Conservation (phyloP, 2,888 invertebrate species). For the Monopis laevigella region DNA sequence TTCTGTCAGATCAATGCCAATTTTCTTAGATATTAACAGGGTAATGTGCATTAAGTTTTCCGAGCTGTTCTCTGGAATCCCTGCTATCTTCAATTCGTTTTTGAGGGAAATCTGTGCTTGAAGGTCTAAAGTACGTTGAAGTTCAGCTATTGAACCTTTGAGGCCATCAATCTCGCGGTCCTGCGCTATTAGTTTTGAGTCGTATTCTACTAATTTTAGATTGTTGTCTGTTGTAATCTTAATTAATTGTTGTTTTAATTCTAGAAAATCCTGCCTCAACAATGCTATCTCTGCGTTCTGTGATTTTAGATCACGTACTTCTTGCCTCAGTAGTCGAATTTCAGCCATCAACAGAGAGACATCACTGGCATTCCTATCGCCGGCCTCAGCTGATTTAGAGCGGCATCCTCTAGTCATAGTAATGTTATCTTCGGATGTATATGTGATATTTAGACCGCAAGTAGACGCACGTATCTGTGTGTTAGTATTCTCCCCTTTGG, state of each 20-base stretch:
- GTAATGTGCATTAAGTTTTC: constrained; percentile 9
- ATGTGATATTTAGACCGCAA: background rate
- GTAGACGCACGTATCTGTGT: background rate
- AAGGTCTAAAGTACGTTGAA: constrained; percentile 15
- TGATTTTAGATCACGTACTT: background rate
- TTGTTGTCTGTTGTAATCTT: background rate
- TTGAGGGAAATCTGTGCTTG: constrained; percentile 2
- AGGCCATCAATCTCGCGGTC: constrained; percentile 10
- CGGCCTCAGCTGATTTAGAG: background rate
- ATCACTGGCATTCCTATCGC: background rate
- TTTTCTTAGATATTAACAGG: background rate
- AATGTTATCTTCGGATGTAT: background rate
- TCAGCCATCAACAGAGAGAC: background rate
- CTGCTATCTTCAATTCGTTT: constrained; percentile 10
- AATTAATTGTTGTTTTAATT: background rate
- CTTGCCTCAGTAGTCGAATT: background rate
- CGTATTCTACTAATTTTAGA: background rate
- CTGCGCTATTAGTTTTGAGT: background rate
- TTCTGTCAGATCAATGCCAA: constrained; percentile 6
- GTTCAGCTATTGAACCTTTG: constrained; percentile 12
- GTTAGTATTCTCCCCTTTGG: background rate
- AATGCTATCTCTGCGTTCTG: background rate
- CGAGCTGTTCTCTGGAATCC: background rate
- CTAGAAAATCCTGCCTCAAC: background rate
- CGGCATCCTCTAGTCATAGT: background rate